Evolutionary conservation across 2,888 invertebrate species (phyloP), one percentile per base, ranked within the genome.

Genomic region (Allacma fusca): DNA sequence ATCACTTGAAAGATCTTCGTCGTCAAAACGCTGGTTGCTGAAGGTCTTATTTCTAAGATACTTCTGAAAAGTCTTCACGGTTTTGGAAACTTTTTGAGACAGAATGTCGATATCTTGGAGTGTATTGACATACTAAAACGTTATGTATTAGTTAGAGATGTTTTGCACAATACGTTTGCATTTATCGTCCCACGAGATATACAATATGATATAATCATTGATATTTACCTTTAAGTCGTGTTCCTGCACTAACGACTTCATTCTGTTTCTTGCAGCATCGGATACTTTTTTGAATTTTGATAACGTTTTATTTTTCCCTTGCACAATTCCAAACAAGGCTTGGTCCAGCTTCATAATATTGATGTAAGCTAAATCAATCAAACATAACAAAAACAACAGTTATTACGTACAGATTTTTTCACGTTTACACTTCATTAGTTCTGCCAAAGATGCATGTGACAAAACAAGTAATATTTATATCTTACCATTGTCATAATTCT

Each of bases 211-310:
- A 62, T 62, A 62, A 62, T 9, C 2, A 62, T 24, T 29, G 21
- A 68, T 26, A 13, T n/a, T 1, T 67, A 59, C 40, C 43, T 57
- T 70, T 29, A 23, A 34, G 21, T 75, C n/a, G 26, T 50, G 65
- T 19, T 64, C 26, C 29, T 71, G 40, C 24, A 70, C 70, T 26
- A 70, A 23, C 13, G 23, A 43, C 26, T 70, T 44, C 50, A 70
- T 50, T 26, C 70, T 21, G 26, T 70, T 24, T 26, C 70, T 12
- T 12, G 70, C 70, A 50, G 70, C 70, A 50, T 50, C 50, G 1
- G 26, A 5, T 7, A 70, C 70, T 5, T 50, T 70, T 44, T 50
- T 50, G 28, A 70, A 70, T 44, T 50, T 70, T 7, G 70, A 43
- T 26, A 70, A 50, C 1, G 43, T 26, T 26, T 70, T 43, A 26